Percentiles rank a stretch among this genome's conserved stretches.
phyloP scores from a whole-genome alignment of 1,140 invertebrate genomes.

The Orussus abietinus region DNA sequence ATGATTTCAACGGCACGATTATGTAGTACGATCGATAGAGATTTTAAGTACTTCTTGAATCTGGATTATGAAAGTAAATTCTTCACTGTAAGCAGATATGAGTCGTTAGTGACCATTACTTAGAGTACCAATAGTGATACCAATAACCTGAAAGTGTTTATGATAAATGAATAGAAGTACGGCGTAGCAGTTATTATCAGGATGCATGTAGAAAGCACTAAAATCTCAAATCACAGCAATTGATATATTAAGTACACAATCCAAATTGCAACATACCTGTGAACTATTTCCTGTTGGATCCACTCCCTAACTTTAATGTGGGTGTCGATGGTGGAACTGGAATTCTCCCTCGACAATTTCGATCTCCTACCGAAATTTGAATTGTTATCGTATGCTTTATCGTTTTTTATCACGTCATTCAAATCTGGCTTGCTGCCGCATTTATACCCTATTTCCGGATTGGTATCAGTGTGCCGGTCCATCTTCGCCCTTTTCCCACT shows the following conservation, averaged over 20 bases:
- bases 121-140: too few species aligned
- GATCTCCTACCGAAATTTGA: constrained; percentile 62
- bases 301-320: constrained; percentile 81
- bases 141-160: too few species aligned
- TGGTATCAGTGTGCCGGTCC: constrained; percentile 30
- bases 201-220: background rate
- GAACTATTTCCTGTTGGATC: constrained; percentile 73
- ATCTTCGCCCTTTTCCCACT: constrained; percentile 24
- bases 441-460: constrained; percentile 36
- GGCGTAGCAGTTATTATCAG: constrained; percentile 6
- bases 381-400: constrained; percentile 57
- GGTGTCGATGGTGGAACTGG: constrained; percentile 75
- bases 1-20: too few species aligned
- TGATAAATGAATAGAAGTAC: constrained; percentile 19
- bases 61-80: too few species aligned
- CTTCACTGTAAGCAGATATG: too few species aligned
- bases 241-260: background rate
- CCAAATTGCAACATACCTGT: constrained; percentile 41
- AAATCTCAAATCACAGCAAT: background rate
- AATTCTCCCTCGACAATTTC: constrained; percentile 67
- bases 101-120: too few species aligned
- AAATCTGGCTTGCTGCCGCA: constrained; percentile 48
- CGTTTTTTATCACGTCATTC: constrained; percentile 49
- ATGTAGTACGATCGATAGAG: too few species aligned
- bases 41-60: too few species aligned